These are phyloP conservation scores for Ctenodactylus gundi DNA, from an alignment of 2,113 vertebrate genomes.

Conservation along the genomic window DNA sequence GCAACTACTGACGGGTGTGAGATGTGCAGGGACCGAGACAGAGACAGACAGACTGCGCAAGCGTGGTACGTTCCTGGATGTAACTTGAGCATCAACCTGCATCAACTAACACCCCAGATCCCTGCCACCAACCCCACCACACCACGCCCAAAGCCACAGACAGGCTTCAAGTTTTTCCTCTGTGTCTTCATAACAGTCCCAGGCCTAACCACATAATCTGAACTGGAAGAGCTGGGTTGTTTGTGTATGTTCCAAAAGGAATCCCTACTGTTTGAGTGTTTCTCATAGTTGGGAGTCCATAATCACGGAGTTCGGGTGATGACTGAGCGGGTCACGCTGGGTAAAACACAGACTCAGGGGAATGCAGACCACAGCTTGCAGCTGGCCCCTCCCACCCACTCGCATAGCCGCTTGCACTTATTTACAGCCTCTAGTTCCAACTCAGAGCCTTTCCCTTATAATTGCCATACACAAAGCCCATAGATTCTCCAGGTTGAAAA, in stretches of 20 bases:
- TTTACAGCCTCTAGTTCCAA: neutral
- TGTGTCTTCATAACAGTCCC: neutral
- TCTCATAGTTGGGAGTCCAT: conserved; percentile 45
- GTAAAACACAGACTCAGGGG: conserved; percentile 33
- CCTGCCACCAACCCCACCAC: conserved; percentile 1
- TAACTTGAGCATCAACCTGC: conserved; percentile 15
- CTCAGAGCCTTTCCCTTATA: neutral
- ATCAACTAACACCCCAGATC: conserved; percentile 20
- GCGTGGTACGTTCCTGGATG: neutral
- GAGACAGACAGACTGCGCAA: neutral
- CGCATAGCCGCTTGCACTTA: neutral
- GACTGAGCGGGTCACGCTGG: conserved; percentile 45
- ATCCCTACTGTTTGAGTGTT: conserved; percentile 60
- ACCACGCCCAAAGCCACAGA: conserved; percentile 46
- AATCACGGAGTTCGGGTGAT: conserved; percentile 11
- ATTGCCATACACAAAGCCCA: neutral
- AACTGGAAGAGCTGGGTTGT: conserved; percentile 53
- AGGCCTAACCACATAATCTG: conserved; percentile 54
- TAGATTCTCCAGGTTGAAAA: neutral
- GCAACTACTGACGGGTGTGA: neutral
- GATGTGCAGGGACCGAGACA: neutral
- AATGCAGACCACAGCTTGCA: neutral
- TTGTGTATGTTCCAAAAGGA: conserved; percentile 62
- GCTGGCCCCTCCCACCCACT: neutral
- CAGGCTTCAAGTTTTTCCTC: conserved; percentile 21